phyloP scores from a whole-genome alignment of 2,113 vertebrate species.

The Onychostoma macrolepis region DNA sequence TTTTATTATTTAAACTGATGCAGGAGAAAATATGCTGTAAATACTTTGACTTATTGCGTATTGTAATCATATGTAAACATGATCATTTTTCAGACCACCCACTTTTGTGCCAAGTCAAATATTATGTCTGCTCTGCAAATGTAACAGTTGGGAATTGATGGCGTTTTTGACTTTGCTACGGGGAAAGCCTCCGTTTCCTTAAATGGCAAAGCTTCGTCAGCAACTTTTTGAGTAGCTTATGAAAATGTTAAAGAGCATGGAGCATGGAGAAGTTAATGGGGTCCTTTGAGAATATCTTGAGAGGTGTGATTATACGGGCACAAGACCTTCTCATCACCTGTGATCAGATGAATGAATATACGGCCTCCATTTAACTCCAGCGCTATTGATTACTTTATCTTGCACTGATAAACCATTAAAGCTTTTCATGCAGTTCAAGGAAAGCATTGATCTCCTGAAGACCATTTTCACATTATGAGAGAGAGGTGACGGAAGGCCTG shows the following conservation, averaged over 20 bases:
- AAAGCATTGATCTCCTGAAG: constrained; percentile 20
- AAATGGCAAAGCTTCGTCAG: constrained; percentile 41
- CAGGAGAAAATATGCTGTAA: neutral
- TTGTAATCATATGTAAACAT: constrained; percentile 15
- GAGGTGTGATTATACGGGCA: constrained; percentile 13
- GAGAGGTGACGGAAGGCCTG: neutral
- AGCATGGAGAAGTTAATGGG: constrained; percentile 15
- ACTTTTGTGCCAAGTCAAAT: constrained; percentile 1
- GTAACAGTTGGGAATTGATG: constrained; percentile 37
- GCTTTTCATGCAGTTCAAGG: constrained; percentile 32
- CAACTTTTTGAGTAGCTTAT: constrained; percentile 33
- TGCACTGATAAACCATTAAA: constrained; percentile 41
- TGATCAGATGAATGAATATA: constrained; percentile 31
- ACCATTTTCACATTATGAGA: neutral
- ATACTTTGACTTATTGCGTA: neutral
- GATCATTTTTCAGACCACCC: constrained; percentile 21
- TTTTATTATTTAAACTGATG: neutral
- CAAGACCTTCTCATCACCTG: constrained; percentile 24
- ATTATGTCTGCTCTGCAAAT: constrained; percentile 50
- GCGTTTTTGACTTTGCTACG: neutral
- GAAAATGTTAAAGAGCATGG: constrained; percentile 9
- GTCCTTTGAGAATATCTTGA: constrained; percentile 3
- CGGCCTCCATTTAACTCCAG: constrained; percentile 11
- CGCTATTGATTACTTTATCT: constrained; percentile 29
- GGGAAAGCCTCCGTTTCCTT: neutral